phyloP scores from a whole-genome alignment of 2,797 vertebrate genomes.

The Heteromormyrus szaboi region DNA sequence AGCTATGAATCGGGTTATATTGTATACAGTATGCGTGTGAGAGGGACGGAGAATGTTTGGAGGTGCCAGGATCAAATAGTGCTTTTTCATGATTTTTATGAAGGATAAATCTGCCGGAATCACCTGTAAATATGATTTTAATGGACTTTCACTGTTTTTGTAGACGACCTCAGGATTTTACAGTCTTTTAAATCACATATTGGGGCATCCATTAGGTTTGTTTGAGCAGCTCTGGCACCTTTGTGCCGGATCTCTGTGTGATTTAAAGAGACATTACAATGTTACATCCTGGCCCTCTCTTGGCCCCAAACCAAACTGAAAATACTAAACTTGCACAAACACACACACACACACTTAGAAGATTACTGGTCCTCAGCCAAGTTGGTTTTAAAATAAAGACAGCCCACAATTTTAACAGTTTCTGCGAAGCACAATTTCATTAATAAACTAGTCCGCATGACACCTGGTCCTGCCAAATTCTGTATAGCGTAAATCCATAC shows the following conservation, averaged over 20 bases:
- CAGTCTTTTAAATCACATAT: conserved; percentile 8
- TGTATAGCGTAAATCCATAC: background rate
- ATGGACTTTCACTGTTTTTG: conserved; percentile 1
- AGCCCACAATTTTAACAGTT: background rate
- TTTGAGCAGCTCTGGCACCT: background rate
- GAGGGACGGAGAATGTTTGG: background rate
- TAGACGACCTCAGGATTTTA: background rate
- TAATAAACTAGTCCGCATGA: background rate
- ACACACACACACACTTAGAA: background rate
- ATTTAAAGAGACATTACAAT: background rate
- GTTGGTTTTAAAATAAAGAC: background rate
- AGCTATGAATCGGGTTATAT: background rate
- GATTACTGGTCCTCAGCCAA: background rate
- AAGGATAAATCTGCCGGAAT: background rate
- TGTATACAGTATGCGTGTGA: background rate
- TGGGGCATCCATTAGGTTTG: background rate
- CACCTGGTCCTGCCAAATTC: background rate
- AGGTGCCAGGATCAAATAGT: background rate
- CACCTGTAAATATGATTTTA: conserved; percentile 4
- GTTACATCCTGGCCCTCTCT: background rate
- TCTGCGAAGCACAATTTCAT: background rate
- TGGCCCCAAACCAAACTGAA: background rate
- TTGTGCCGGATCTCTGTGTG: background rate
- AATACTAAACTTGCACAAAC: background rate
- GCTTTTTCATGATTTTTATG: background rate